A percentile compares a stretch with the other conserved stretches of the same genome.
phyloP scores from a whole-genome alignment of 2,113 vertebrate genomes.

The Eubucco bourcierii region DNA sequence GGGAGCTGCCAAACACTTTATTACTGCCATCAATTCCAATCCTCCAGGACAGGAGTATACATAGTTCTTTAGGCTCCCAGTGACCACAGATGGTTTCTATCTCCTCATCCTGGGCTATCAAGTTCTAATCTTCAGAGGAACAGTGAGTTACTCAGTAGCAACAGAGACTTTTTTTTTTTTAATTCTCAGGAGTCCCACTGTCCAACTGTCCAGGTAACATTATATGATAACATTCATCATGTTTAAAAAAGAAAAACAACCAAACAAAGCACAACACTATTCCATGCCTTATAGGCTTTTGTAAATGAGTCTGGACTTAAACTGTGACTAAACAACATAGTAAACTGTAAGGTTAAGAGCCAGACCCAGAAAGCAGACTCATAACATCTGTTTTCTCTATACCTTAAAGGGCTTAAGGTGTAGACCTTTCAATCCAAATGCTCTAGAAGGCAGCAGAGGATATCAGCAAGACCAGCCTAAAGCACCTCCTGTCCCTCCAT shows the following conservation, averaged over 20 bases:
- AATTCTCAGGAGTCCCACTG: background rate
- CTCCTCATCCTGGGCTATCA: background rate
- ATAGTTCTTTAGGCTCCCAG: slow-evolving; percentile 16
- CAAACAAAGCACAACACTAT: background rate
- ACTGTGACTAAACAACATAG: background rate
- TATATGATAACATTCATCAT: background rate
- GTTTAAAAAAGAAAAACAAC: background rate
- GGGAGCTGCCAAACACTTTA: slow-evolving; percentile 46
- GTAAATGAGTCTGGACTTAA: background rate
- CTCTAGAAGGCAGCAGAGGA: background rate
- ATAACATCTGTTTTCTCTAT: background rate
- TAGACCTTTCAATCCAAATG: background rate
- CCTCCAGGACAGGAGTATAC: background rate
- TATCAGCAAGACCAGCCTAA: background rate
- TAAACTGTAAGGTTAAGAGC: background rate
- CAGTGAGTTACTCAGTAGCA: slow-evolving; percentile 27
- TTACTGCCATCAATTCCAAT: slow-evolving; percentile 48
- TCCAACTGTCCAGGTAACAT: background rate
- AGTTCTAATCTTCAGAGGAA: slow-evolving; percentile 43
- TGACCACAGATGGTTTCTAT: slow-evolving; percentile 26
- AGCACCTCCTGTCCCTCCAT: background rate
- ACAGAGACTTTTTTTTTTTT: background rate
- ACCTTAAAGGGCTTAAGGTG: background rate
- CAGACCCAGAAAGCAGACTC: background rate
- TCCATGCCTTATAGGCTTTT: background rate